Evolutionary conservation across 2,888 invertebrate species (phyloP), one percentile per base, ranked within the genome.

Genomic region (Kuschelorhynchus macadamiae): DNA sequence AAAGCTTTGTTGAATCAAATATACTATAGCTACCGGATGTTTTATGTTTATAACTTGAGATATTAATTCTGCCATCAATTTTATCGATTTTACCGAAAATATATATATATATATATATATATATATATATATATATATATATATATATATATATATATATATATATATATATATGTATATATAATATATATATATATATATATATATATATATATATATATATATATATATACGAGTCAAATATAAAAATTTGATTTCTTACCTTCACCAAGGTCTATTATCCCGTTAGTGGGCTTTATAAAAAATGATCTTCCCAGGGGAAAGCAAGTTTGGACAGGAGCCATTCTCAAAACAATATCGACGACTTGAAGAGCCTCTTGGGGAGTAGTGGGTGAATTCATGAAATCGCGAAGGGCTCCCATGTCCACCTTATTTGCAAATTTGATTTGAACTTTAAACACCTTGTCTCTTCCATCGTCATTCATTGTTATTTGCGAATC

Each of bases 341-440:
- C 86, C 78, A 89, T 88, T 12, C 92, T 85, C 78, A 97, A 85
- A 46, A 96, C 91, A 1, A 96, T 90, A 81, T 97, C 96, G 30
- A 97, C 82, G n/a, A 92, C 94, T 80, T 94, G 94, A 12, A 93
- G 83, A 0, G 87, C 89, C 67, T 86, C 87, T 59, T 87, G 87
- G 0, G 90, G 89, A 0, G 86, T 82, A 7, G 33, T 49, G 16
- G 44, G 39, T 2, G 68, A 1, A 44, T 71, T 33, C 16, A 68
- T 55, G n/a, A 74, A 70, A 61, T 79, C 61, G 2, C 71, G 64
- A 8, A 78, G 60, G 8, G 77, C 76, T 12, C 70, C 72, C 66
- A 80, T 80, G 75, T 90, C 88, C 0, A 91, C 86, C 0, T 79
- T 65, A 0, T 87, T 86, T 0, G 87, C 90, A 71, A 81, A 82